Evolutionary conservation across 2,888 invertebrate species (phyloP).

Genomic region (Dromius quadrimaculatus): DNA sequence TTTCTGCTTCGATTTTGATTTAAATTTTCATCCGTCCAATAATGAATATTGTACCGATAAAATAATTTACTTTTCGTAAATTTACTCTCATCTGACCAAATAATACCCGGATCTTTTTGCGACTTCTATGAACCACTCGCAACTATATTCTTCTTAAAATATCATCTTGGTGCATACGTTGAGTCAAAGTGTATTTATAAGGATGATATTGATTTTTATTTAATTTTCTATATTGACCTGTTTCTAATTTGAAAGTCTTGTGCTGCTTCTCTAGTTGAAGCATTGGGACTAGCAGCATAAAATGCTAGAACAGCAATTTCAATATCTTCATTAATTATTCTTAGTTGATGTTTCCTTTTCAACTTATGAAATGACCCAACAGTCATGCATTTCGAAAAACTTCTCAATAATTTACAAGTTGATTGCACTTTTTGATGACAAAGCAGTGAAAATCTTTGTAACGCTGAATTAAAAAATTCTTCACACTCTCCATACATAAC

Average conservation of each 20-base stretch:
- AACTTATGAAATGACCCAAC: background rate
- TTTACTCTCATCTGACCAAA: background rate
- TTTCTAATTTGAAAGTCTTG: background rate
- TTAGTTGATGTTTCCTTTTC: background rate
- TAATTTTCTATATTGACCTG: background rate
- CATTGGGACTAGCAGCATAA: background rate
- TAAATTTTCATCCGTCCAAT: background rate
- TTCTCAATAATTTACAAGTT: background rate
- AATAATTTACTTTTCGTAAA: background rate
- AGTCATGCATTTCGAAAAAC: background rate
- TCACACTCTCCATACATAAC: background rate
- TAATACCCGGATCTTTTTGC: background rate
- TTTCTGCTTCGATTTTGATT: background rate
- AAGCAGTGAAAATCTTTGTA: background rate
- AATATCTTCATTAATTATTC: background rate
- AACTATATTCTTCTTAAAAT: background rate
- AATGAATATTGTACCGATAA: background rate
- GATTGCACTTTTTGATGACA: background rate
- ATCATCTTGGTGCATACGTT: background rate
- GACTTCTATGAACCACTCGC: background rate
- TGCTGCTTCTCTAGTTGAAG: background rate
- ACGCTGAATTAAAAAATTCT: background rate
- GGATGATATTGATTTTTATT: background rate
- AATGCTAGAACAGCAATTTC: background rate
- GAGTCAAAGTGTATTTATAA: no score